phyloP scores from a whole-genome alignment of 1,140 invertebrate genomes.

The Oppia nitens region DNA sequence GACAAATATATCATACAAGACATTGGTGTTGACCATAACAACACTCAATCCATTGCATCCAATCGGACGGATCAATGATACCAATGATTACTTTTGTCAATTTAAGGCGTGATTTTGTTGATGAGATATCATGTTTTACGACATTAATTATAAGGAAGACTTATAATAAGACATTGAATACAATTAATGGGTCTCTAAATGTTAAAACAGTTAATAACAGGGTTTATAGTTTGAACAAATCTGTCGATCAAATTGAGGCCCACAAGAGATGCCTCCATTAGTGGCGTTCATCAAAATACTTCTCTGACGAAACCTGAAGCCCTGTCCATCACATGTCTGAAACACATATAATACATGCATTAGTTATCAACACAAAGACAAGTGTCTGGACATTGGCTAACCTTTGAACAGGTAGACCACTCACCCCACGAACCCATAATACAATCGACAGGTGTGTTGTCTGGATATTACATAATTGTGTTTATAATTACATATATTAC shows the following conservation, averaged over 20 bases:
- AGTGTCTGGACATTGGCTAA: too few relatives aligned
- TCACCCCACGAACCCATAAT: slow-evolving; percentile 46
- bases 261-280: slow-evolving; percentile 1
- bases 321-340: slow-evolving; percentile 15
- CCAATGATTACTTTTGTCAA: too few relatives aligned
- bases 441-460: neutral
- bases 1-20: too few relatives aligned
- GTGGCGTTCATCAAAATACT: neutral
- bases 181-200: neutral
- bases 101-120: neutral
- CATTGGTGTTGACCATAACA: too few relatives aligned
- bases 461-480: too few relatives aligned
- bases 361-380: too few relatives aligned
- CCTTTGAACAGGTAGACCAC: slow-evolving; percentile 52
- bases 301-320: neutral
- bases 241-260: neutral
- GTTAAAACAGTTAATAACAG: neutral
- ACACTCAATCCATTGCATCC: too few relatives aligned
- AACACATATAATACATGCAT: too few relatives aligned
- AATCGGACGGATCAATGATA: too few relatives aligned
- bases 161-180: neutral
- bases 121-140: too few relatives aligned
- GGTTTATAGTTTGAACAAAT: slow-evolving; percentile 1
- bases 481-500: neutral
- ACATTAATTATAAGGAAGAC: neutral